Base-by-base conservation (phyloP, 2,113 vertebrate genomes). In the Takifugu flavidus region DNA sequence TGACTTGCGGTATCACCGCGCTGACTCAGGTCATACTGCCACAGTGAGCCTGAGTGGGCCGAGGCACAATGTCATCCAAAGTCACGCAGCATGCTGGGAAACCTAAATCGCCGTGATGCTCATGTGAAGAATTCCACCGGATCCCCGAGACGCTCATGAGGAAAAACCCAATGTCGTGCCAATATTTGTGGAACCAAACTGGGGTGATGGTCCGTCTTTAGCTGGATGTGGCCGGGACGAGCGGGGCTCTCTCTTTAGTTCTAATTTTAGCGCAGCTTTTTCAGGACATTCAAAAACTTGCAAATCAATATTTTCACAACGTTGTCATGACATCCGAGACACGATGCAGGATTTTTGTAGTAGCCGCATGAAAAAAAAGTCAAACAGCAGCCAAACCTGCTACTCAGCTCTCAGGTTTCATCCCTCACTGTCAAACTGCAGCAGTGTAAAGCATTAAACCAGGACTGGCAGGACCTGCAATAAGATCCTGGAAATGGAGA, bases 1-100 rank as follows among this genome's bases (percentile, higher is more conserved):
- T 82, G 84, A 85, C 77, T 20, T 86, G 57, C 67, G 74, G 75
- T 56, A 70, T 70, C 75, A 56, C 78, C 61, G 47, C 25, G 62
- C 63, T 69, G 75, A 82, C 77, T 72, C 39, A 56, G 0, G 0
- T 63, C 81, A 66, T 42, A 60, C 59, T 54, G 67, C 69, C 74
- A 75, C 72, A 47, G 73, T 20, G 79, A 75, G 75, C 67, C 4
- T 56, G 78, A 82, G 78, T 74, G 67, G 77, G 77, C 61, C 5
- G 59, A 58, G 72, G 66, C 55, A 74, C 57, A 81, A 82, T 78
- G 79, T 82, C 78, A 75, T 75, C 79, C 76, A 86, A 87, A 86
- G 82, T 83, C 73, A 74, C 27, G 12, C 62, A 49, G 62, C 74
- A 74, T 74, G 72, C 75, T 79, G 77, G 77, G 72, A 75, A 70